Percentiles rank a stretch among this genome's conserved stretches.
These are phyloP conservation scores for Hyalella azteca DNA, from an alignment of 2,888 invertebrate genomes.

Conservation along the genomic window DNA sequence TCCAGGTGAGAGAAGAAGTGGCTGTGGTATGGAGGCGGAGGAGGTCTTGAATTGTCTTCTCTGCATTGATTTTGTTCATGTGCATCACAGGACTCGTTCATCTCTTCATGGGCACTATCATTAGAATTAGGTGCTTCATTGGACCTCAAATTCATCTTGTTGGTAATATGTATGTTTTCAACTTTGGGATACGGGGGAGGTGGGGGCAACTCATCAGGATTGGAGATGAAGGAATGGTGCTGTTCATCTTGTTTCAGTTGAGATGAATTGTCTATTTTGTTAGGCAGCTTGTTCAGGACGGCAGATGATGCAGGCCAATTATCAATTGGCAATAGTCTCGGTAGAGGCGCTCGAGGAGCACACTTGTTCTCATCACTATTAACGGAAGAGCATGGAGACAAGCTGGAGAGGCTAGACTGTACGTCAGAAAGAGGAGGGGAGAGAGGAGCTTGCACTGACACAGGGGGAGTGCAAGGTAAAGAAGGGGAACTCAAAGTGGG, in stretches of 20 bases:
- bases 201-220: neutral
- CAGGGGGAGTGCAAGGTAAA: neutral
- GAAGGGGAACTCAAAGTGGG: conserved; percentile 8
- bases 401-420: conserved; percentile 27
- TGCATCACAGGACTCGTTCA: neutral
- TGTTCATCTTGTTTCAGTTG: neutral
- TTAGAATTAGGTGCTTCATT: neutral
- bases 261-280: neutral
- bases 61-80: neutral
- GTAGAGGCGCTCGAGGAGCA: neutral
- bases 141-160: neutral
- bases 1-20: conserved; percentile 14
- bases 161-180: neutral
- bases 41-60: conserved; percentile 5
- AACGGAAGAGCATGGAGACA: conserved; percentile 31
- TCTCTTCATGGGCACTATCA: neutral
- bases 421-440: conserved; percentile 22
- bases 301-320: conserved; percentile 23
- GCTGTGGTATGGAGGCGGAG: conserved; percentile 26
- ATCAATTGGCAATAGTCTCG: conserved; percentile 8
- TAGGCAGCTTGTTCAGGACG: conserved; percentile 29
- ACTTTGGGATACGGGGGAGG: conserved; percentile 26
- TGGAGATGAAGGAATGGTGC: neutral
- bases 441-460: neutral
- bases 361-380: conserved; percentile 26